Conservation (phyloP, 2,888 invertebrate species). For the Lasioglossum morio region DNA sequence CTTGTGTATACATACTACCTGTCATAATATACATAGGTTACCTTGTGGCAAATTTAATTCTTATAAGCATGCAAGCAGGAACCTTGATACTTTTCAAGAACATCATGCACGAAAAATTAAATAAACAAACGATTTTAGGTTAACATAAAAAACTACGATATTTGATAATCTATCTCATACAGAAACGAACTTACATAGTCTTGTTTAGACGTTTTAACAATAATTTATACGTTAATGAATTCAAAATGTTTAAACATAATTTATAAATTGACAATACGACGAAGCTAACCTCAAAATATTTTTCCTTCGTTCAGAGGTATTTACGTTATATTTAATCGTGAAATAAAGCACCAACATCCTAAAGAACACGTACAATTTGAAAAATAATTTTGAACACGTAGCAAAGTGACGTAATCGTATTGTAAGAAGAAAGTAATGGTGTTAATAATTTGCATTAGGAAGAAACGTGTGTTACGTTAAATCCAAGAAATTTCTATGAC, state of each 20-base stretch:
- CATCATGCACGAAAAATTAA: slow-evolving; percentile 20
- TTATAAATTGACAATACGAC: not conserved
- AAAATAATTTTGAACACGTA: slow-evolving; percentile 46
- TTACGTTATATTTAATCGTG: not conserved
- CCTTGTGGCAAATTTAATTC: slow-evolving; percentile 55
- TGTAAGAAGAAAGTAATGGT: not conserved
- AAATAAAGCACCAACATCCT: not conserved
- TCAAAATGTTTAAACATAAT: not conserved
- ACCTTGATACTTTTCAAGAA: slow-evolving; percentile 26
- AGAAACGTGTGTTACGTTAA: not conserved
- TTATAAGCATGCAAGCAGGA: slow-evolving; percentile 28
- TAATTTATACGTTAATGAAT: not conserved
- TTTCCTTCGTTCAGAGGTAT: not conserved
- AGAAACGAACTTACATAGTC: not conserved
- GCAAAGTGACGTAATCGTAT: slow-evolving; percentile 62
- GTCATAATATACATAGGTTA: slow-evolving; percentile 61
- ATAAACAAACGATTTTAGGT: slow-evolving; percentile 1
- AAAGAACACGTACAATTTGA: slow-evolving; percentile 1
- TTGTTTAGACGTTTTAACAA: not conserved
- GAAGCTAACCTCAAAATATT: slow-evolving; percentile 48
- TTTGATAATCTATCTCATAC: not conserved
- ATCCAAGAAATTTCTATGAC: not conserved
- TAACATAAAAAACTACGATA: not conserved
- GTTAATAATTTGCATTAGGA: not conserved
- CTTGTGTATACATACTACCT: slow-evolving; percentile 56